Evolutionary conservation across 2,113 vertebrate species (phyloP), one percentile per base, ranked within the genome.

Genomic region (Thunnus thynnus): DNA sequence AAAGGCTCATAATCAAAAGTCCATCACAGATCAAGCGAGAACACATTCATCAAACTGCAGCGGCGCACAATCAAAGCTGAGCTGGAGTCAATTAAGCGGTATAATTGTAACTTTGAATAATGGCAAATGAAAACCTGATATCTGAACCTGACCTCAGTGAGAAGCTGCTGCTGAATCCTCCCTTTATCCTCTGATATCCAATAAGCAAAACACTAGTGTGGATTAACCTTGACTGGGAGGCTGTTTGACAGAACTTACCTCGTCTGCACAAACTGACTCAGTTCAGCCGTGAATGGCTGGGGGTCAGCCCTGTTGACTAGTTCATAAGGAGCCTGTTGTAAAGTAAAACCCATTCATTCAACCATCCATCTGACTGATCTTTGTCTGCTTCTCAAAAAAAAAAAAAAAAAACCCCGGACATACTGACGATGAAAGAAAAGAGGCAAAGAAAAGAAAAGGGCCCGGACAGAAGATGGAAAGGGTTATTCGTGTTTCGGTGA

Each of bases 131-230:
- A 75, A 84, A 76, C 30, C 46, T 56, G 62, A 32, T 4, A 27
- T 10, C 47, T 46, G 47, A 65, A 25, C 51, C 51, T 74, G 79
- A 83, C 80, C 82, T 71, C 36, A 13, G 13, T 18, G 56, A 52
- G 58, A 13, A 6, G 41, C 44, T 20, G 30, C 47, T 3, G 58
- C 55, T 78, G 76, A 87, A 73, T 84, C 64, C 60, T 54, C 25
- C 46, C 4, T 63, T 86, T 71, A 27, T 79, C 1, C 2, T 88
- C 93, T 91, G 89, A 83, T 91, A 94, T 94, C 87, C 90, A 94
- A 89, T 82, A 18, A 57, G 55, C 62, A 51, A 76, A 85, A 83
- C 32, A 88, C 90, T 91, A 87, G 51, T 86, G 79, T 3, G 88
- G 78, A 86, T 85, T 70, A 64, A 78, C 80, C 82, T 83, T 78